These are phyloP conservation scores for Nothocercus nigrocapillus DNA, from an alignment of 2,113 vertebrate species.

Conservation along the genomic window DNA sequence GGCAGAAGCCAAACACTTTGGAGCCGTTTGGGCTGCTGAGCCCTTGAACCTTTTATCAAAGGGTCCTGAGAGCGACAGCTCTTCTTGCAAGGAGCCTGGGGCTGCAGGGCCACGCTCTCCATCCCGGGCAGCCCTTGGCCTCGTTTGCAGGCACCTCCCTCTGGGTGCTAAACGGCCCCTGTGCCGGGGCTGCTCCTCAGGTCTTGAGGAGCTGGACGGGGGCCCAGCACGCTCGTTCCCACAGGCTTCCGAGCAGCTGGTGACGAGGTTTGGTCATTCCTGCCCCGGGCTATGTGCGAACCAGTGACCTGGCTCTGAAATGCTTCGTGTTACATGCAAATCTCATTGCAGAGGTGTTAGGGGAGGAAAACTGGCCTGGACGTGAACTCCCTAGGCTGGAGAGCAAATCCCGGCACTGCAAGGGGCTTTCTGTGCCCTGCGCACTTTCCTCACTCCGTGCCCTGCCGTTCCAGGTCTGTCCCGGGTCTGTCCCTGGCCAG, in stretches of 20 bases:
- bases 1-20: not conserved
- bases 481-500: not conserved
- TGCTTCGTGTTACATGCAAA: slow-evolving; percentile 63
- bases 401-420: not conserved
- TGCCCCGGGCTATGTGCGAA: slow-evolving; percentile 57
- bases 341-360: slow-evolving; percentile 53
- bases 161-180: not conserved
- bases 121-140: not conserved
- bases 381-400: slow-evolving; percentile 52
- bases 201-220: slow-evolving; percentile 46
- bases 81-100: accelerated
- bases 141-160: not conserved
- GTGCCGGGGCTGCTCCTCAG: not conserved
- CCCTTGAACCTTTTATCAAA: accelerated
- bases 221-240: slow-evolving; percentile 14
- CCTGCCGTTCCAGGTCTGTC: accelerated
- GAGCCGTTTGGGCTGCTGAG: not conserved
- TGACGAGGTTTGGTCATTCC: slow-evolving; percentile 53
- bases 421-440: not conserved
- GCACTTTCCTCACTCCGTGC: accelerated
- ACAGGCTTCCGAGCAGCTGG: not conserved
- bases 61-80: not conserved
- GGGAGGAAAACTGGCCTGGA: slow-evolving; percentile 49
- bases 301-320: slow-evolving; percentile 62
- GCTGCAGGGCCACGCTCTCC: not conserved